These are phyloP conservation scores for Thalassoma bifasciatum DNA, from an alignment of 2,113 vertebrate species.

Conservation along the genomic window DNA sequence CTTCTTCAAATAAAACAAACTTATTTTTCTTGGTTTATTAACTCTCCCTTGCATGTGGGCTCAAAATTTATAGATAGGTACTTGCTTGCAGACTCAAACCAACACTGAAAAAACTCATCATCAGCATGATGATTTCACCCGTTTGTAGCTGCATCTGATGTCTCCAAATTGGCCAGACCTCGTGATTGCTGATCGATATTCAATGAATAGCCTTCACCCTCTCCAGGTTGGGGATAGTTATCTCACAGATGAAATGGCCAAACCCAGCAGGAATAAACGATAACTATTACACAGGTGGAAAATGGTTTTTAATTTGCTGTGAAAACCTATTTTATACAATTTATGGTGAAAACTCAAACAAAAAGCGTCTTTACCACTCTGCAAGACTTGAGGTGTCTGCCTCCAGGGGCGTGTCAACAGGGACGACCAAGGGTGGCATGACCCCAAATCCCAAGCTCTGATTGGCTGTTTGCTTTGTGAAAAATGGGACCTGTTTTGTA, in stretches of 20 bases:
- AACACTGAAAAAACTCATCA: conserved; percentile 9
- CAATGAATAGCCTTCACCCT: conserved; percentile 41
- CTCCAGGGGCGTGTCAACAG: too few species aligned
- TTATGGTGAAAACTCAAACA: too few species aligned
- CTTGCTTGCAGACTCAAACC: background rate
- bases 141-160: background rate
- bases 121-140: conserved; percentile 3
- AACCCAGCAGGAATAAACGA: background rate
- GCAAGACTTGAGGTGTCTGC: too few species aligned
- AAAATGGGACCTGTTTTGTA: too few species aligned
- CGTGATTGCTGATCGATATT: conserved; percentile 39
- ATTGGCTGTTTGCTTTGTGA: too few species aligned
- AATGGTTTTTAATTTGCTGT: too few species aligned
- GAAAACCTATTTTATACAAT: too few species aligned
- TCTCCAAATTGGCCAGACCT: conserved; percentile 21
- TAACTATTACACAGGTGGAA: background rate
- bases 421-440: too few species aligned
- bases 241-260: conserved; percentile 14
- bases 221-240: conserved; percentile 28
- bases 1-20: background rate
- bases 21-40: conserved; percentile 40
- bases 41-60: background rate
- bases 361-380: too few species aligned
- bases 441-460: too few species aligned
- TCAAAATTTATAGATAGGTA: background rate